Base-by-base conservation (phyloP, 2,888 invertebrate genomes). In the Mystacides longicornis region DNA sequence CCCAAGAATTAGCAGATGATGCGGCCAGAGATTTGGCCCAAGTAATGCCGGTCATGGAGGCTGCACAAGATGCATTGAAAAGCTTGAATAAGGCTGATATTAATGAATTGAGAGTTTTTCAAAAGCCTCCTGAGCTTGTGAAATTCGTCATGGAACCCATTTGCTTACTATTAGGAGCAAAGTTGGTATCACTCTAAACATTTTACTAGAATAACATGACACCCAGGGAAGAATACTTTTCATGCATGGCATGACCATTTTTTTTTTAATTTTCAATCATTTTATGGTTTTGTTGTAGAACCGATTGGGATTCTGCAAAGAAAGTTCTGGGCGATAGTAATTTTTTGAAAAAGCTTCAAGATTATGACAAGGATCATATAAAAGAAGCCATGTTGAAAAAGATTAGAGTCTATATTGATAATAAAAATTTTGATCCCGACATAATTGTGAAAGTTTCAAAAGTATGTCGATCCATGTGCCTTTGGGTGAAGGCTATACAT, bases 401-500 rank as follows among this genome's bases (percentile, higher is more conserved):
- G 68, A 73, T 95, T 7, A 91, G 90, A 69, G 77, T 78, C 1
- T 95, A 93, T 67, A 82, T 93, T 1, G 86, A 85, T 0, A 85
- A 93, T 69, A 89, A 90, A 52, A 90, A 93, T 65, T 95, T 95
- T 67, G 79, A 83, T 11, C 93, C 94, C 0, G 89, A 81, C 63
- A 81, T 81, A 62, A 89, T 95, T 1, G 89, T 87, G 23, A 91
- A 87, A 68, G 92, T 88, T 4, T 89, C 87, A 2, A 83, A 89
- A 81, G 93, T 93, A 1, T 93, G 93, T 66, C 87, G 86, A 63
- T 93, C 93, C 7, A 85, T 95, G 74, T 93, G 93, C 63, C 81
- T 93, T 69, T 95, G 95, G 95, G 93, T 94, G 5, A 81, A 87
- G 66, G 94, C 95, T 0, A 87, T 95, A 62, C 91, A 93, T 64